These are phyloP conservation scores for Salvelinus namaycush DNA, from an alignment of 2,113 vertebrate genomes.

Conservation along the genomic window DNA sequence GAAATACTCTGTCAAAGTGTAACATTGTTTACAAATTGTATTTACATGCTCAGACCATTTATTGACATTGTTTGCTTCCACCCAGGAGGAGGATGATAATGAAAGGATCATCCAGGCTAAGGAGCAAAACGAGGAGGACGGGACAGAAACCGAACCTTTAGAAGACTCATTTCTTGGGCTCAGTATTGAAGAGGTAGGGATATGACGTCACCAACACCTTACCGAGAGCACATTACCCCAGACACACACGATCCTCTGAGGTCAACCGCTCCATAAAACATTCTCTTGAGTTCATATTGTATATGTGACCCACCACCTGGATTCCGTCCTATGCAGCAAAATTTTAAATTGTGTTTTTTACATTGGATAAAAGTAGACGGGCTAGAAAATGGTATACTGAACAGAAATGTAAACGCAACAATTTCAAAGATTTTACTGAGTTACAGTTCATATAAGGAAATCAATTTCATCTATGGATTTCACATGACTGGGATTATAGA, in stretches of 20 bases:
- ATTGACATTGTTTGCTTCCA: neutral
- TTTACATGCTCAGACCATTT: too few species aligned
- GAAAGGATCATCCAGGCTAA: constrained; percentile 84
- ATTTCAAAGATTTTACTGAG: too few species aligned
- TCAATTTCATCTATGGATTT: too few species aligned
- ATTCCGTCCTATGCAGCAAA: too few species aligned
- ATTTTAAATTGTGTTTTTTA: too few species aligned
- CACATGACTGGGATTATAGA: too few species aligned
- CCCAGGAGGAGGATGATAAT: constrained; percentile 90
- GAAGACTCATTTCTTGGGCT: constrained; percentile 83
- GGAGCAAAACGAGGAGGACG: constrained; percentile 79
- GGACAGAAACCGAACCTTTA: constrained; percentile 78
- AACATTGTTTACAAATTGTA: too few species aligned
- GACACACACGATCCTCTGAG: neutral
- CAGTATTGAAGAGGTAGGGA: constrained; percentile 86
- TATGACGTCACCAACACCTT: neutral
- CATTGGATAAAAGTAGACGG: too few species aligned
- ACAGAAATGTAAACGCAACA: too few species aligned
- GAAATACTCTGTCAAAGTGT: neutral
- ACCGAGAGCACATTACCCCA: neutral
- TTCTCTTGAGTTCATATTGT: neutral
- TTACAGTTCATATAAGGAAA: too few species aligned
- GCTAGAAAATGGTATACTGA: too few species aligned
- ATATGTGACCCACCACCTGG: neutral
- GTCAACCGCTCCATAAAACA: neutral